Percentiles rank a stretch among this genome's conserved stretches.
phyloP scores from a whole-genome alignment of 1,140 invertebrate genomes.

The Leptinotarsa defecta region DNA sequence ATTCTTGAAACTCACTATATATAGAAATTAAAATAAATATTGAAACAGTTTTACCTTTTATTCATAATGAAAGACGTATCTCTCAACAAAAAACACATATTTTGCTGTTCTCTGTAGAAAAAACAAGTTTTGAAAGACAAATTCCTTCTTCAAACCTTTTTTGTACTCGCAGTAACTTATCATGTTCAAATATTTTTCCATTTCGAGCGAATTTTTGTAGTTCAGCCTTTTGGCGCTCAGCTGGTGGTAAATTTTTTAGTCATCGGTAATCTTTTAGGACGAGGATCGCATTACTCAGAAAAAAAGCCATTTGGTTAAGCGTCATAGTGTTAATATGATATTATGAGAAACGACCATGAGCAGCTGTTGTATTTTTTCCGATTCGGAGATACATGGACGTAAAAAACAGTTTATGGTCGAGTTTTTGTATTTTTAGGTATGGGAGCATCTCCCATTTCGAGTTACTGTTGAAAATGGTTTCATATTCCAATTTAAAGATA shows the following conservation, averaged over 20 bases:
- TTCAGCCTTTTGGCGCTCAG: not conserved
- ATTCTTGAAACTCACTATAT: too few relatives aligned
- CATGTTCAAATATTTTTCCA: too few relatives aligned
- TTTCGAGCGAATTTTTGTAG: too few relatives aligned
- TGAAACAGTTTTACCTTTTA: too few relatives aligned
- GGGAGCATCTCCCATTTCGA: not conserved
- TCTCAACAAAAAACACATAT: too few relatives aligned
- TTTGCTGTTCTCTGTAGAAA: too few relatives aligned
- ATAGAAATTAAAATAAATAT: too few relatives aligned
- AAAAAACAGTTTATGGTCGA: conserved; percentile 28
- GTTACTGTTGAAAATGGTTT: conserved; percentile 12
- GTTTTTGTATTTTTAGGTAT: conserved; percentile 26
- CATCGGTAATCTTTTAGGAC: conserved; percentile 14
- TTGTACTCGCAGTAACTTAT: too few relatives aligned
- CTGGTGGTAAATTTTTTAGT: conserved; percentile 1
- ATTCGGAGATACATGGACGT: conserved; percentile 23
- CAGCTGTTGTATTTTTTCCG: conserved; percentile 44
- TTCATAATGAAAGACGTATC: too few relatives aligned
- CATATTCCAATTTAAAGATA: conserved; percentile 18
- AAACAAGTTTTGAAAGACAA: too few relatives aligned
- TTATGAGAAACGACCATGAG: conserved; percentile 46
- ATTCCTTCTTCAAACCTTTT: too few relatives aligned
- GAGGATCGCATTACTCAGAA: conserved; percentile 13
- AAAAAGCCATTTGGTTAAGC: conserved; percentile 34
- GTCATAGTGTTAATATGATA: conserved; percentile 48